Evolutionary conservation across 2,797 vertebrate species (phyloP).

Genomic region (Parauchenoglanis punctatus): DNA sequence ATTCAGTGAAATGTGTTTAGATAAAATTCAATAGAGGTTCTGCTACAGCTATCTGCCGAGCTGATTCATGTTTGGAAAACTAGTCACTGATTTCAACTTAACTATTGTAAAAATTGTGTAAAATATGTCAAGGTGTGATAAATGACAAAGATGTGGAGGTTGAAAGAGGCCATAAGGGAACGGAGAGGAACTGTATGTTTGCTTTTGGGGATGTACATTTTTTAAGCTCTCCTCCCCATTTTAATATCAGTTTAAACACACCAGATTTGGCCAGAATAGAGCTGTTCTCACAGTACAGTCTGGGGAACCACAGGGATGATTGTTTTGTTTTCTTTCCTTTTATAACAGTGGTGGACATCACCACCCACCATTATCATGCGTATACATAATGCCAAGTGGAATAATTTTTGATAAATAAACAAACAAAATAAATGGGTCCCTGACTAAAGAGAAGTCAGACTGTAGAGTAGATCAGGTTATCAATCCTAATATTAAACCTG

Average conservation of each 20-base stretch:
- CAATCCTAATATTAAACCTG: neutral
- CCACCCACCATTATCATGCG: neutral
- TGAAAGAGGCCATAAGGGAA: neutral
- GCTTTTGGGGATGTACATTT: constrained; percentile 38
- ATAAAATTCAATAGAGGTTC: neutral
- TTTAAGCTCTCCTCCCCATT: neutral
- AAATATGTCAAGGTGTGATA: neutral
- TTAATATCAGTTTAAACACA: neutral
- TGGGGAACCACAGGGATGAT: neutral
- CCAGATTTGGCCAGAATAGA: neutral
- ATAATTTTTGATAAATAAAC: neutral
- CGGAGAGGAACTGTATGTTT: constrained; percentile 27
- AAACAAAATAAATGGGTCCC: neutral
- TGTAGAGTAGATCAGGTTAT: neutral
- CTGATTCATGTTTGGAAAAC: neutral
- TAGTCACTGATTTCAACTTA: neutral
- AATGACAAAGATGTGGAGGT: neutral
- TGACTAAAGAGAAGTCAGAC: neutral
- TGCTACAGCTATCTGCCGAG: neutral
- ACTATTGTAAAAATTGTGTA: neutral
- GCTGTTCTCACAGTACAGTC: neutral
- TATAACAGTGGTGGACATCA: neutral
- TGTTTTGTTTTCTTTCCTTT: no score
- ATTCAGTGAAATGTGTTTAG: neutral
- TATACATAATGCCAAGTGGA: neutral